These are phyloP conservation scores for Halcyon leucocephala DNA, from an alignment of 2,797 vertebrate genomes.

Conservation along the genomic window DNA sequence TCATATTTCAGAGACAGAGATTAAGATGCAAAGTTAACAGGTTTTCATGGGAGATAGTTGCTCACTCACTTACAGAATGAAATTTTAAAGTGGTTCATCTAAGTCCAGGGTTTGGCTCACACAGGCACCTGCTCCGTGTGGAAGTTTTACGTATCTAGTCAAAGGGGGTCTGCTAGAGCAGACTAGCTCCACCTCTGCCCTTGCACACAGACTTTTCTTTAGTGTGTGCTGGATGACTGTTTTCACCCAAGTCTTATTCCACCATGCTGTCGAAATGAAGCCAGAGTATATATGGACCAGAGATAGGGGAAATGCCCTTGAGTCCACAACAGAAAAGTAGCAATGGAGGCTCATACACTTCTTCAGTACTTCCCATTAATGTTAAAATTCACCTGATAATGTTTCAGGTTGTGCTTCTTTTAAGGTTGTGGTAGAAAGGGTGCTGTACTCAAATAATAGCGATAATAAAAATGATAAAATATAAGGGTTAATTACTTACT, in stretches of 20 bases:
- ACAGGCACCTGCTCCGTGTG: fast-evolving
- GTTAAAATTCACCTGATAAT: neutral
- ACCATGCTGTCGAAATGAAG: neutral
- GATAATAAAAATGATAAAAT: neutral
- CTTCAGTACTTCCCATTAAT: neutral
- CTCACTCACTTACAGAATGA: neutral
- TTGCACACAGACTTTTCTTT: neutral
- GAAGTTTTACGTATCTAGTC: neutral
- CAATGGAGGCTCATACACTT: neutral
- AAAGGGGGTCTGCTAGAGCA: neutral
- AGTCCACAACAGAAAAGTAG: neutral
- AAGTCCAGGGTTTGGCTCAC: neutral
- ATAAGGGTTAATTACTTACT: neutral
- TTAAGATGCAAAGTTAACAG: neutral
- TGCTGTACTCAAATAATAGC: neutral
- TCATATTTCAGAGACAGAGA: neutral
- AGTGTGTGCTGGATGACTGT: neutral
- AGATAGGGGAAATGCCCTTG: neutral
- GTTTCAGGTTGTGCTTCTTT: neutral
- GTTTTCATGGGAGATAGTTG: neutral
- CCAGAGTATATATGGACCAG: neutral
- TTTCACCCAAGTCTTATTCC: neutral
- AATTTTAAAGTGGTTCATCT: neutral
- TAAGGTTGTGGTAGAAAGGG: neutral
- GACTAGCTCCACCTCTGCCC: neutral